A percentile compares a stretch with the other conserved stretches of the same genome.
Evolutionary conservation across 2,113 vertebrate species (phyloP).

Genomic region (Plotosus lineatus): DNA sequence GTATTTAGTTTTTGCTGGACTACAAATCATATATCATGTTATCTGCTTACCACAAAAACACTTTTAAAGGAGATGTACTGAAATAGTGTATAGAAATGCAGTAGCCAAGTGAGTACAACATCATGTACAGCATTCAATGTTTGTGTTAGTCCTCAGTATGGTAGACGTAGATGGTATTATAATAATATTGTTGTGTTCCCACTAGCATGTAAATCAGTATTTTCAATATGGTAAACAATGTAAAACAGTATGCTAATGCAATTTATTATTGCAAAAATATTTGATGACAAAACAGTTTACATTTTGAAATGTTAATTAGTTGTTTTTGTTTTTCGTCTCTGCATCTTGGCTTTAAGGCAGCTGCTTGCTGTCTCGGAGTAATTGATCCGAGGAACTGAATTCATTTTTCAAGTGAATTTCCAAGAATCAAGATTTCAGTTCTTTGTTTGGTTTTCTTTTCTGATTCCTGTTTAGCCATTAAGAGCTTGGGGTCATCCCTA

Average conservation of each 20-base stretch:
- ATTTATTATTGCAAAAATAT: background rate
- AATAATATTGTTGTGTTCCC: background rate
- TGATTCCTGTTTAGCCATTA: constrained; percentile 15
- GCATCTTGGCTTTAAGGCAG: background rate
- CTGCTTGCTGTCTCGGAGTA: background rate
- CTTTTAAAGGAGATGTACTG: too few relatives aligned
- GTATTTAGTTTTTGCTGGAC: too few relatives aligned
- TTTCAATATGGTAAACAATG: background rate
- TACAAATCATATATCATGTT: too few relatives aligned
- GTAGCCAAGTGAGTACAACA: too few relatives aligned
- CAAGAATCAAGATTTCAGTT: constrained; percentile 24
- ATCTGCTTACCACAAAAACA: too few relatives aligned
- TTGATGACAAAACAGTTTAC: background rate
- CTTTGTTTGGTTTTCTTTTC: constrained; percentile 11
- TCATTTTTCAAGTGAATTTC: constrained; percentile 1
- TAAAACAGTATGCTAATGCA: background rate
- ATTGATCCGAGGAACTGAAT: background rate
- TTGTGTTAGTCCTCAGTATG: too few relatives aligned
- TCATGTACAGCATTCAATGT: too few relatives aligned
- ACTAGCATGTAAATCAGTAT: background rate
- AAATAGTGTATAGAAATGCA: too few relatives aligned
- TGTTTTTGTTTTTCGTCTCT: background rate
- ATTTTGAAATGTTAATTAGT: background rate
- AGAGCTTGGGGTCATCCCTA: background rate
- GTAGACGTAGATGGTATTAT: background rate